Base-by-base conservation (phyloP, 2,113 vertebrate genomes). In the Physeter macrocephalus region DNA sequence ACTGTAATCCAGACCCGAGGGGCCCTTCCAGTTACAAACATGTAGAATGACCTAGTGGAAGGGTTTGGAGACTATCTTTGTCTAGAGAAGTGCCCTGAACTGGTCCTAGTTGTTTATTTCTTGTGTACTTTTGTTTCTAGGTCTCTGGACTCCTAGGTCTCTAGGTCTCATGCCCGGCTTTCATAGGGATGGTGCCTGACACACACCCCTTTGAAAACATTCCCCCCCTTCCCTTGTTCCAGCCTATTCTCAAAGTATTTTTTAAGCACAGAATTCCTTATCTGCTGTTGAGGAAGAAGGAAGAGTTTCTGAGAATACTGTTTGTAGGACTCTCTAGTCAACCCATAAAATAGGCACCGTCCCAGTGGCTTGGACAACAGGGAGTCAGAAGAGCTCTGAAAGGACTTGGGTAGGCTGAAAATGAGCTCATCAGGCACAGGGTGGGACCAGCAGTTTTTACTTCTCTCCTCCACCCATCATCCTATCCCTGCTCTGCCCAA, bases 1-100 rank as follows among this genome's bases (percentile, higher is more conserved):
- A 96, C 94, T 85, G 80, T 75, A 94, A 95, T 90, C 85, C 74
- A 96, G 95, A 96, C 75, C 69, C 54, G 3, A 90, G 59, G 71
- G 83, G 90, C 89, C 87, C 95, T 57, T 95, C 78, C 12, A 36
- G 59, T 81, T 27, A 95, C 62, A 91, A 69, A 95, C 34, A 62
- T 0, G 14, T 6, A 46, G 46, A 83, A 43, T 4, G 75, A 81
- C 9, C 21, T 31, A n/a, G 7, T 27, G 18, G 90, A 93, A 46
- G 23, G 46, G 62, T 72, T 2, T 85, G n/a, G 36, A 84, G 72
- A 49, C 82, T 88, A 39, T 61, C 41, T 61, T 34, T 13, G 61
- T 59, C 36, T 90, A 31, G 29, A 87, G 90, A 90, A 86, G 59
- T 77, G 64, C 43, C 34, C 43, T 64, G 43, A 66, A 39, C 41